phyloP scores from a whole-genome alignment of 2,113 vertebrate species.

The Anser cygnoides region DNA sequence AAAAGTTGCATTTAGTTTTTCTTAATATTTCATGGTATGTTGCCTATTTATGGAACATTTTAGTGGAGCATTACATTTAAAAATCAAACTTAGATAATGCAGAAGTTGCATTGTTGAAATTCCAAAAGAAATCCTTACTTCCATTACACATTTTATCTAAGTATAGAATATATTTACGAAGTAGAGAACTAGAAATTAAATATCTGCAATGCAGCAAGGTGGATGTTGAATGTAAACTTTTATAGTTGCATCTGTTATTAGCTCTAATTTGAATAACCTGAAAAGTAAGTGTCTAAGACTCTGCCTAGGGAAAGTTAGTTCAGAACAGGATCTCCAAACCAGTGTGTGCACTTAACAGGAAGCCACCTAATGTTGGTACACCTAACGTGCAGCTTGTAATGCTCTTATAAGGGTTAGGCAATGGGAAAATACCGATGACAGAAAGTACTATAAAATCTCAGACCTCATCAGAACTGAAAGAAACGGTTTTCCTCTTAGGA shows the following conservation, averaged over 20 bases:
- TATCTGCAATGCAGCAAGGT: not conserved
- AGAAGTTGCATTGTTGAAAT: not conserved
- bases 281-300: not conserved
- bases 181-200: not conserved
- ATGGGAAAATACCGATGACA: not conserved
- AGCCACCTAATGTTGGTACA: not conserved
- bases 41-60: not conserved
- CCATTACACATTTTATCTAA: not conserved
- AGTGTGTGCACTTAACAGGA: not conserved
- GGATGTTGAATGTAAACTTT: not conserved
- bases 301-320: not conserved
- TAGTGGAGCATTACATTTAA: not conserved
- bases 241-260: not conserved
- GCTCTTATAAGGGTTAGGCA: not conserved
- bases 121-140: not conserved
- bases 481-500: not conserved
- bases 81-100: not conserved
- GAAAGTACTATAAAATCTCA: not conserved
- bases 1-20: not conserved
- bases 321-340: not conserved
- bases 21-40: not conserved
- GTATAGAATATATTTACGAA: not conserved
- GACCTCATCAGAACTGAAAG: not conserved
- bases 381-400: not conserved
- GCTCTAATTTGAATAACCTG: constrained; percentile 29